A percentile compares a stretch with the other conserved stretches of the same genome.
These are phyloP conservation scores for Pyxicephalus adspersus DNA, from an alignment of 2,113 vertebrate species.

Conservation along the genomic window DNA sequence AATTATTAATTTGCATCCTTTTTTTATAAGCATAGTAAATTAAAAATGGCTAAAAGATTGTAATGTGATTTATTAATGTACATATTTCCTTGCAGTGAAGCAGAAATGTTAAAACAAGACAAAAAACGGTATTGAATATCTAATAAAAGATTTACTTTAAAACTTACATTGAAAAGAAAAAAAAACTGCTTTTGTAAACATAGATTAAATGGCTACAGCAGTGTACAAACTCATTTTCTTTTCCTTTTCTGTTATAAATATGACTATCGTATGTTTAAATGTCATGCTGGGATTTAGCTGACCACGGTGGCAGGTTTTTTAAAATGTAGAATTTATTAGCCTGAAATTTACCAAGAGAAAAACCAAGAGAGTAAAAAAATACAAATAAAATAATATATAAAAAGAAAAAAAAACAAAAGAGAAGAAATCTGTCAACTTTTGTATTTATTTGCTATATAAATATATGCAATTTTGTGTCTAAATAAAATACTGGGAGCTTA, in stretches of 20 bases:
- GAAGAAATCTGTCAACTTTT: slow-evolving; percentile 70
- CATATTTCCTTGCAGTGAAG: too few species aligned
- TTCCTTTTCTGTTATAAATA: slow-evolving; percentile 64
- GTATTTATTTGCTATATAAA: slow-evolving; percentile 84
- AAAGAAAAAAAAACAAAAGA: slow-evolving; percentile 40
- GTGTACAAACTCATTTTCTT: slow-evolving; percentile 68
- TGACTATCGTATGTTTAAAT: slow-evolving; percentile 69
- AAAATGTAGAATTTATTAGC: slow-evolving; percentile 68
- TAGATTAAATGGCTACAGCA: slow-evolving; percentile 60
- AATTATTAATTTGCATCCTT: slow-evolving; percentile 47
- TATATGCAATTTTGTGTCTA: slow-evolving; percentile 80
- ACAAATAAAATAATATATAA: too few species aligned
- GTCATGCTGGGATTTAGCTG: slow-evolving; percentile 74
- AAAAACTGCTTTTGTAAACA: slow-evolving; percentile 60
- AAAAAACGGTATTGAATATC: not conserved
- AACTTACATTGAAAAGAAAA: slow-evolving; percentile 31
- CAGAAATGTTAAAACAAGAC: too few species aligned
- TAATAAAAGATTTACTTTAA: not conserved
- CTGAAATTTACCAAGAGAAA: slow-evolving; percentile 69
- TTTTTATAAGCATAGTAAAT: slow-evolving; percentile 18
- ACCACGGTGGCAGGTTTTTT: slow-evolving; percentile 69
- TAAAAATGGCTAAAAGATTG: not conserved
- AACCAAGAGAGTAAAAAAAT: slow-evolving; percentile 56
- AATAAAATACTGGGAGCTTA: slow-evolving; percentile 82
- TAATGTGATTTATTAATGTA: slow-evolving; percentile 16